Conservation (phyloP, 2,113 vertebrate species). For the Colius striatus region DNA sequence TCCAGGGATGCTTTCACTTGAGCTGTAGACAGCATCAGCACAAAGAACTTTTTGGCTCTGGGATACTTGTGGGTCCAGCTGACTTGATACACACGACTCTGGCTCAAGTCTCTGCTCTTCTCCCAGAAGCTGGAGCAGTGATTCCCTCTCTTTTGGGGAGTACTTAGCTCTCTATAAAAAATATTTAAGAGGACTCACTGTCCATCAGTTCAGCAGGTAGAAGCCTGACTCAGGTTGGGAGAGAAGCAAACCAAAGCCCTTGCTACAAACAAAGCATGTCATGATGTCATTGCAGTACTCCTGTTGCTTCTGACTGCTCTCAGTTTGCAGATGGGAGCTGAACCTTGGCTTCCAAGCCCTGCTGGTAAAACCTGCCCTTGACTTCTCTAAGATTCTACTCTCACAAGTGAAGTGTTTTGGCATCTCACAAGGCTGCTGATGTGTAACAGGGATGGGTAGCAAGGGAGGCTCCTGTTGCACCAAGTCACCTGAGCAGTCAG, state of each 20-base stretch:
- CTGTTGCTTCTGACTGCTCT: not conserved
- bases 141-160: not conserved
- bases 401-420: rapidly evolving
- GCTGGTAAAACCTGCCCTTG: not conserved
- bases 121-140: not conserved
- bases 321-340: not conserved
- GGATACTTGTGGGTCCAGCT: not conserved
- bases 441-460: not conserved
- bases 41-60: not conserved
- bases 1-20: not conserved
- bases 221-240: too few relatives aligned
- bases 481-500: not conserved
- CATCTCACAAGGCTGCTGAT: not conserved
- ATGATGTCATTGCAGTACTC: not conserved
- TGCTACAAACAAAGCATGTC: not conserved
- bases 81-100: too few relatives aligned
- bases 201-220: not conserved
- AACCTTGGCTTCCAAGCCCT: not conserved
- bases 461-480: not conserved
- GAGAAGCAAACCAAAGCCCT: not conserved
- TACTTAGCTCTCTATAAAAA: not conserved
- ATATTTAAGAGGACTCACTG: not conserved
- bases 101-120: not conserved
- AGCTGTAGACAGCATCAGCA: not conserved
- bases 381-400: not conserved